Conservation (phyloP, 92 coral and sea anemone species). For the Epizoanthus illoricatus region DNA sequence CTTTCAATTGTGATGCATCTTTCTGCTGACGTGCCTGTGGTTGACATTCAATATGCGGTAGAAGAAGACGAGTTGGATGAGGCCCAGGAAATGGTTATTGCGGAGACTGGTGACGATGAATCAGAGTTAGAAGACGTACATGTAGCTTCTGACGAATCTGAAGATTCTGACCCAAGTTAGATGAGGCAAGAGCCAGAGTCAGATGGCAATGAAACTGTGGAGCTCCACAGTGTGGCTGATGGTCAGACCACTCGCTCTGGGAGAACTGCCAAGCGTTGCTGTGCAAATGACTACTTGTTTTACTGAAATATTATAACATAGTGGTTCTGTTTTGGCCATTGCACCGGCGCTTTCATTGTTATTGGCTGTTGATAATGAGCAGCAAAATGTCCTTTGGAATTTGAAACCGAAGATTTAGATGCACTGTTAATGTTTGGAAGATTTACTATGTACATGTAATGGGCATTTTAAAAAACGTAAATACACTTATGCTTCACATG, state of each 20-base stretch:
- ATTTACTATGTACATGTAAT: neutral
- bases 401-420: no score
- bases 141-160: no score
- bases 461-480: neutral
- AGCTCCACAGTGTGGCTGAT: conserved; percentile 3
- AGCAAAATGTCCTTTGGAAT: neutral
- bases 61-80: conserved; percentile 27
- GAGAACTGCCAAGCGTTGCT: neutral
- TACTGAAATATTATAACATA: neutral
- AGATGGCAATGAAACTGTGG: neutral
- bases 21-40: conserved; percentile 16
- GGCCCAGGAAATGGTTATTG: neutral
- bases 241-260: neutral
- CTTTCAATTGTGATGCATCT: conserved; percentile 32
- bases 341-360: neutral
- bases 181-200: neutral
- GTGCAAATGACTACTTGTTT: neutral
- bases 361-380: neutral
- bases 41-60: conserved; percentile 5
- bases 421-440: neutral
- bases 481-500: no score
- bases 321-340: neutral
- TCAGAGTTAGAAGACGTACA: neutral
- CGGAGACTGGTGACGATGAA: neutral
- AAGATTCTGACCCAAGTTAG: no score